A percentile compares a stretch with the other conserved stretches of the same genome.
Conservation (phyloP, 2,888 invertebrate genomes). For the Baccha elongata region DNA sequence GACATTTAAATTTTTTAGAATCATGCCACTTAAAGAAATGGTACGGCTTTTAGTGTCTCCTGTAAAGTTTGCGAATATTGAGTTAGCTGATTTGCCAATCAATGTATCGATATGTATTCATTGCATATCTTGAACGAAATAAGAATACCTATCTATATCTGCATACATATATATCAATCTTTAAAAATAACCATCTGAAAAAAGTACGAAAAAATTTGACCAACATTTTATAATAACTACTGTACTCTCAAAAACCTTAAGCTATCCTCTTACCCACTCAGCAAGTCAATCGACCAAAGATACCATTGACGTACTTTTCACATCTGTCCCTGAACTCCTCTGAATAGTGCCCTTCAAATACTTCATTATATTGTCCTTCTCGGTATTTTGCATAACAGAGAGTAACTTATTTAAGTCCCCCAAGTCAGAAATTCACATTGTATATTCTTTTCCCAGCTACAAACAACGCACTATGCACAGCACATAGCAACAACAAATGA, state of each 20-base stretch:
- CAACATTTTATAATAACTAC: background rate
- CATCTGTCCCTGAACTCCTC: constrained; percentile 23
- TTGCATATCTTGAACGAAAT: too few species aligned
- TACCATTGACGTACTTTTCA: constrained; percentile 13
- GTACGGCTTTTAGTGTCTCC: too few species aligned
- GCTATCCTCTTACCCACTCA: constrained; percentile 2
- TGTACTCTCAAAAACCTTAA: background rate
- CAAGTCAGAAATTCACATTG: constrained; percentile 35
- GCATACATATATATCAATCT: too few species aligned
- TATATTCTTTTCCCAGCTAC: background rate
- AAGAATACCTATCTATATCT: too few species aligned
- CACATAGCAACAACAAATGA: background rate
- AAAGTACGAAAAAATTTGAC: too few species aligned
- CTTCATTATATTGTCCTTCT: constrained; percentile 39
- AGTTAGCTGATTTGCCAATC: too few species aligned
- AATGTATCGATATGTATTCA: too few species aligned
- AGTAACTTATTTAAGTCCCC: constrained; percentile 21
- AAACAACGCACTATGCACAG: background rate
- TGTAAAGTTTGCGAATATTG: too few species aligned
- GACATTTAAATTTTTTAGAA: too few species aligned
- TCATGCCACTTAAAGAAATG: too few species aligned
- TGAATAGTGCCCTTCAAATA: constrained; percentile 30
- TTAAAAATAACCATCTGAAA: too few species aligned
- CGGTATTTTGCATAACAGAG: constrained; percentile 42
- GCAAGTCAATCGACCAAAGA: background rate